Percentiles rank a stretch among this genome's conserved stretches.
Evolutionary conservation across 2,797 vertebrate genomes (phyloP).

Genomic region (Pteropus rufus): DNA sequence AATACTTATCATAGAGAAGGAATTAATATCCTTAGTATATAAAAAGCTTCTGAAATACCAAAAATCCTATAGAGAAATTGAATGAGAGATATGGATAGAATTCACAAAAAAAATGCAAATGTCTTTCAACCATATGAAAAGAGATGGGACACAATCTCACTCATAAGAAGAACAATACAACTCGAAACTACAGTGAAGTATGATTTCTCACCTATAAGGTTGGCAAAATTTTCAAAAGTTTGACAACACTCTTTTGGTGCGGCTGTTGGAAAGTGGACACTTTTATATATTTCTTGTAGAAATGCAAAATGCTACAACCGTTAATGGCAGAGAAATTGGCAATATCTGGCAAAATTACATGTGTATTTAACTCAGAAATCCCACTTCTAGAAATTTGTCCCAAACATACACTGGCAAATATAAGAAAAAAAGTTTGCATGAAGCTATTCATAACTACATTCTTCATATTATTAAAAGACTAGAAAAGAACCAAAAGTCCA

Average conservation of each 20-base stretch:
- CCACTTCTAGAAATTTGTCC: not conserved
- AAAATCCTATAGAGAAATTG: not conserved
- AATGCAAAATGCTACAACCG: not conserved
- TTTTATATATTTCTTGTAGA: not conserved
- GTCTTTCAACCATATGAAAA: not conserved
- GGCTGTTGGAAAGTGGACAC: not conserved
- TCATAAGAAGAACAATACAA: not conserved
- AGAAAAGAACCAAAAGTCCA: not conserved
- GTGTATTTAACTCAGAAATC: not conserved
- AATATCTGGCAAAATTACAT: not conserved
- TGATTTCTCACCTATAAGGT: not conserved
- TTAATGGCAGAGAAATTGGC: not conserved
- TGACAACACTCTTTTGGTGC: not conserved
- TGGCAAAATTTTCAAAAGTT: not conserved
- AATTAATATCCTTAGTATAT: not conserved
- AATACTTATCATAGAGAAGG: not conserved
- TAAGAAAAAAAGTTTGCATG: not conserved
- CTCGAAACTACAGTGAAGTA: not conserved
- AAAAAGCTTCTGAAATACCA: not conserved
- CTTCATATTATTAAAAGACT: not conserved
- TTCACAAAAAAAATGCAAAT: not conserved
- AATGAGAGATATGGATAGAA: not conserved
- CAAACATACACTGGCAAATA: not conserved
- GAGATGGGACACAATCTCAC: not conserved
- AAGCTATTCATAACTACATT: not conserved